Conservation (phyloP, 2,797 vertebrate genomes). For the Scolopax rusticola region DNA sequence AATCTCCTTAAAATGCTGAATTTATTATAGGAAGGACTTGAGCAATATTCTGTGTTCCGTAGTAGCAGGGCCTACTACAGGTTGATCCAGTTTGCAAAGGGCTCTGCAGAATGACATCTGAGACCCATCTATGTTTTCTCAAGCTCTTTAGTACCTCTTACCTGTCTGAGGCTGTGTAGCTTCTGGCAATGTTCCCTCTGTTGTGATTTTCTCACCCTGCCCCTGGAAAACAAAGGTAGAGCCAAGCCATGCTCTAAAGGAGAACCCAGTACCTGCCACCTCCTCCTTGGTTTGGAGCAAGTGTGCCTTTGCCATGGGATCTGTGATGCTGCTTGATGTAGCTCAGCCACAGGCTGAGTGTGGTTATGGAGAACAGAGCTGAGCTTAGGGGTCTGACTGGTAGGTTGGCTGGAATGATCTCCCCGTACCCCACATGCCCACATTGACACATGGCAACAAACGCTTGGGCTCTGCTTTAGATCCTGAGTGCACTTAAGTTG, state of each 20-base stretch:
- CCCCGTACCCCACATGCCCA: not conserved
- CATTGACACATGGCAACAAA: not conserved
- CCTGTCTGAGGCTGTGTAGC: not conserved
- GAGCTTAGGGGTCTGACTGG: not conserved
- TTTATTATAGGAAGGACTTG: not conserved
- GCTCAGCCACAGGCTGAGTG: not conserved
- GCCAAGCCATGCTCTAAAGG: not conserved
- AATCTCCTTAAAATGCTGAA: slow-evolving; percentile 7
- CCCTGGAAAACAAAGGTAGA: not conserved
- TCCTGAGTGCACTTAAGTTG: not conserved
- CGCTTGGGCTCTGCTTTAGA: not conserved
- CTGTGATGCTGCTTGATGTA: not conserved
- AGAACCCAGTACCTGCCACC: not conserved
- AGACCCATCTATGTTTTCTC: not conserved
- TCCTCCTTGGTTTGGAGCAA: not conserved
- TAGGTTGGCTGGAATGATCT: not conserved
- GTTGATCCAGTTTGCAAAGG: not conserved
- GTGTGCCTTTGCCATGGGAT: not conserved
- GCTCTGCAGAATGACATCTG: not conserved
- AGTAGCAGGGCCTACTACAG: not conserved
- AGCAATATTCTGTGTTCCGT: not conserved
- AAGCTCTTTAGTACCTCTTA: not conserved
- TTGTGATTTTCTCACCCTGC: not conserved
- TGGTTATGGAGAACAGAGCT: not conserved
- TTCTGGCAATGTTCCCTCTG: not conserved